These are phyloP conservation scores for Leucoma salicis DNA, from an alignment of 2,888 invertebrate genomes.

Conservation along the genomic window DNA sequence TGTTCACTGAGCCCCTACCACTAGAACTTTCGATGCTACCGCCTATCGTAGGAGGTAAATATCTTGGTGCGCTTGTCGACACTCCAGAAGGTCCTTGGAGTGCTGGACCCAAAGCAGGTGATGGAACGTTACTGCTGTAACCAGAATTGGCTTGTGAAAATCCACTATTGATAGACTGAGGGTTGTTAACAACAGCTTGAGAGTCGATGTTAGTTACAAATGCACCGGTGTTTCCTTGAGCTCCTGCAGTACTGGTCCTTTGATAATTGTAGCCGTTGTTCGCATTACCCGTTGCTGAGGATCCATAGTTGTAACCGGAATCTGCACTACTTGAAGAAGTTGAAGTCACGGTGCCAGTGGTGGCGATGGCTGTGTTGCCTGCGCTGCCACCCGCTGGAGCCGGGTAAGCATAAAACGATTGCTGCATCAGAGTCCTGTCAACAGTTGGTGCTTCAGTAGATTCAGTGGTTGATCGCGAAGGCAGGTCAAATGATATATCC, in stretches of 20 bases:
- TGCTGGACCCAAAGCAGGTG: constrained; percentile 21
- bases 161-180: constrained; percentile 12
- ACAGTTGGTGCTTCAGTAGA: constrained; percentile 63
- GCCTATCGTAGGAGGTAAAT: constrained; percentile 53
- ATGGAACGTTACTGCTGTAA: constrained; percentile 36
- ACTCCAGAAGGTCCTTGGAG: constrained; percentile 25
- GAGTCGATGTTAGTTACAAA: constrained; percentile 18
- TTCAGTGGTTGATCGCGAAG: constrained; percentile 45
- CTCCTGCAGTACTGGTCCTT: constrained; percentile 9
- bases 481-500: constrained; percentile 66
- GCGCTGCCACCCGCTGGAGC: constrained; percentile 49
- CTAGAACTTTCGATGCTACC: constrained; percentile 14
- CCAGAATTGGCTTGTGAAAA: constrained; percentile 25
- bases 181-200: constrained; percentile 9
- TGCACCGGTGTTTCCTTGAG: constrained; percentile 9
- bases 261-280: constrained; percentile 43
- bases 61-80: constrained; percentile 64
- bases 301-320: constrained; percentile 24
- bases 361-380: constrained; percentile 15
- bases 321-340: background rate
- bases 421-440: constrained; percentile 64
- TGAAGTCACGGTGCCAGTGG: constrained; percentile 7
- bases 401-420: constrained; percentile 74
- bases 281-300: constrained; percentile 12
- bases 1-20: constrained; percentile 16